These are phyloP conservation scores for Arge pagana DNA, from an alignment of 2,888 invertebrate genomes.

Conservation along the genomic window DNA sequence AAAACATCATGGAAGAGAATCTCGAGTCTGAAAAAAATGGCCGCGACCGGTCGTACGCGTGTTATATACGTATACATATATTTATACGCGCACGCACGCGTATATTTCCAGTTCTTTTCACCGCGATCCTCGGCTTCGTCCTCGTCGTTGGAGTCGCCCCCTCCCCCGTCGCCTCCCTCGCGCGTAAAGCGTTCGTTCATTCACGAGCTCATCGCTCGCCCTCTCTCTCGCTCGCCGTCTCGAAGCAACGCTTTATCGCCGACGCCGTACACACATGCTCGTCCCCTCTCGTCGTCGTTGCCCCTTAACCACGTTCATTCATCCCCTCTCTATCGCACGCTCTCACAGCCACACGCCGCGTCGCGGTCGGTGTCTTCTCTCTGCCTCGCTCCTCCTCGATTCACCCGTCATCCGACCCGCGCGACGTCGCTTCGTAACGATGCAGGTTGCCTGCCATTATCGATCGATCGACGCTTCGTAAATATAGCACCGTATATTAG, in stretches of 20 bases:
- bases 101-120: not conserved
- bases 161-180: slow-evolving; percentile 19
- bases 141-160: no score
- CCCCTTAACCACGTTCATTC: slow-evolving; percentile 46
- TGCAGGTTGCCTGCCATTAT: no score
- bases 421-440: no score
- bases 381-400: no score
- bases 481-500: no score
- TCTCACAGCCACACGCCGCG: not conserved
- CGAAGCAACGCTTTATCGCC: no score
- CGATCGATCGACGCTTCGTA: no score
- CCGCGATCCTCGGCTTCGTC: not conserved
- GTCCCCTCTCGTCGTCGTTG: slow-evolving; percentile 33
- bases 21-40: no score
- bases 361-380: not conserved
- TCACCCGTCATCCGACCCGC: no score
- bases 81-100: not conserved
- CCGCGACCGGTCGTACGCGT: no score
- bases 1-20: no score
- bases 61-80: not conserved
- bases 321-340: slow-evolving; percentile 44
- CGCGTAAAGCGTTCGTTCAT: slow-evolving; percentile 19
- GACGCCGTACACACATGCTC: slow-evolving; percentile 20
- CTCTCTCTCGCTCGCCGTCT: slow-evolving; percentile 11
- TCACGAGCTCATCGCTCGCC: slow-evolving; percentile 3